These are phyloP conservation scores for Aleadryas rufinucha DNA, from an alignment of 2,113 vertebrate genomes.

Conservation along the genomic window DNA sequence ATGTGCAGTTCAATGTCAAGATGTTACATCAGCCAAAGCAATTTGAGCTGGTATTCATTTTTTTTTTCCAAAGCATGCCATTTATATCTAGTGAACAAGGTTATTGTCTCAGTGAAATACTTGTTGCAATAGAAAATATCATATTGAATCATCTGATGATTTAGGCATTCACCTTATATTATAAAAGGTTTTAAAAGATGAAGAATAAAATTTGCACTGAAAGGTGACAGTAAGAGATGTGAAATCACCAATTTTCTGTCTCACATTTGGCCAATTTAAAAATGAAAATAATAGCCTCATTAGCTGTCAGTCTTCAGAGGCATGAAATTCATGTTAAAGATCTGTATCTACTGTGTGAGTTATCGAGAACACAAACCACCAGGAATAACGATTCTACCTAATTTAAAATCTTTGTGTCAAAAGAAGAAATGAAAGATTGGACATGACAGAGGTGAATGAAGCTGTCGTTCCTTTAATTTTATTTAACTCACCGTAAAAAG, in stretches of 20 bases:
- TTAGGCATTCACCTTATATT: not conserved
- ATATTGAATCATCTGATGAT: not conserved
- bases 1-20: not conserved
- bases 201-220: not conserved
- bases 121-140: not conserved
- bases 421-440: constrained; percentile 70
- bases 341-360: constrained; percentile 5
- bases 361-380: constrained; percentile 37
- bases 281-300: constrained; percentile 64
- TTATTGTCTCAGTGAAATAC: not conserved
- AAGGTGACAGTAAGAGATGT: not conserved
- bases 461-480: constrained; percentile 81
- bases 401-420: constrained; percentile 71
- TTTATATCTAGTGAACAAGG: not conserved
- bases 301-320: constrained; percentile 39
- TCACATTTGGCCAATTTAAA: constrained; percentile 20
- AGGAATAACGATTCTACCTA: constrained; percentile 42
- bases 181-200: constrained; percentile 14
- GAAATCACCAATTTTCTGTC: constrained; percentile 32
- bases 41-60: not conserved
- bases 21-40: not conserved
- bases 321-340: constrained; percentile 58
- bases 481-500: constrained; percentile 78
- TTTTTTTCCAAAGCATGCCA: not conserved
- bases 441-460: constrained; percentile 80